A percentile compares a stretch with the other conserved stretches of the same genome.
Evolutionary conservation across 2,888 invertebrate genomes (phyloP).

Genomic region (Ophion obscuratus): DNA sequence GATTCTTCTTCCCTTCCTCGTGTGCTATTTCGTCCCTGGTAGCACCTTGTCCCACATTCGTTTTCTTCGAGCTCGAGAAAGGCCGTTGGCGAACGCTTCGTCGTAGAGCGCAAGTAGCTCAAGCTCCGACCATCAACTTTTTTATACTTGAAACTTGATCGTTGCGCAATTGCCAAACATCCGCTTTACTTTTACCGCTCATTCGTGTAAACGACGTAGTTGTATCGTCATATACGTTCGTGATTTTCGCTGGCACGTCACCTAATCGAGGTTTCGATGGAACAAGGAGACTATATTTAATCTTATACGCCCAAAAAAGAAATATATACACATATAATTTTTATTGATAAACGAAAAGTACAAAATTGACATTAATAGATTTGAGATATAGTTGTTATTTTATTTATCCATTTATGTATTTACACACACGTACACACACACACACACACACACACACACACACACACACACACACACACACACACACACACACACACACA

Average conservation of each 20-base stretch:
- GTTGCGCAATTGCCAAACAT: background rate
- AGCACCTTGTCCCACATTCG: slow-evolving; percentile 37
- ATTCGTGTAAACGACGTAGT: background rate
- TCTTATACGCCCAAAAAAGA: background rate
- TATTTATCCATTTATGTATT: background rate
- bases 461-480: too few relatives aligned
- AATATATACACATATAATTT: too few relatives aligned
- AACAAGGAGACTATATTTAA: background rate
- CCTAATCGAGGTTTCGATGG: background rate
- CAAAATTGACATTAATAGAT: too few relatives aligned
- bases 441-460: too few relatives aligned
- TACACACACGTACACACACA: too few relatives aligned
- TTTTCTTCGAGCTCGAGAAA: slow-evolving; percentile 14
- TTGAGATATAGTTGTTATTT: background rate
- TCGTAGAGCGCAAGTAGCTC: background rate
- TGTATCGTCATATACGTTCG: background rate
- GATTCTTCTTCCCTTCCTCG: background rate
- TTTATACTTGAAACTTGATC: background rate
- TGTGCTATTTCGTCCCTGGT: slow-evolving; percentile 17
- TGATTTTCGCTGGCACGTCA: background rate
- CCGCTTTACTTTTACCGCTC: background rate
- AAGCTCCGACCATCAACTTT: background rate
- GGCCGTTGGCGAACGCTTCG: slow-evolving; percentile 2
- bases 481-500: too few relatives aligned
- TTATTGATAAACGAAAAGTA: background rate